Evolutionary conservation across 2,888 invertebrate species (phyloP), one percentile per base, ranked within the genome.

Genomic region (Chaitophorus viminalis): DNA sequence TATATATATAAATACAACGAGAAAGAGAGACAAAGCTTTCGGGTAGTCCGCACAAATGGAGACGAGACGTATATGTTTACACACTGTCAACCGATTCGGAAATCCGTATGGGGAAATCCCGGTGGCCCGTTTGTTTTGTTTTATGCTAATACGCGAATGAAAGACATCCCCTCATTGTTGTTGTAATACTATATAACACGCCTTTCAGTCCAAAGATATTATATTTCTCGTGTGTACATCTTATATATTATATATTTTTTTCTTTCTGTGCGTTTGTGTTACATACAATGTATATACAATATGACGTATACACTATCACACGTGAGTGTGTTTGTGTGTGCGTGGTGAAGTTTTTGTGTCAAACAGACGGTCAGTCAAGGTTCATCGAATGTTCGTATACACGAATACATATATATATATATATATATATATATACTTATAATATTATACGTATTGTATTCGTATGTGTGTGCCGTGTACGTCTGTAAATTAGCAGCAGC

Each of bases 1-100:
- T 46, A 82, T 8, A 39, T 60, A 60, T 65, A 79, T 17, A 65
- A n/a, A 79, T 5, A 25, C n/a, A 18, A 52, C 0, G 46, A 46
- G 31, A 29, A 6, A 46, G 39, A 36, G 60, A 46, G 18, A 29
- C 54, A 33, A 54, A 33, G n/a, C 76, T 65, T 68, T 76, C 46
- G 46, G 84, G 33, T 65, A 60, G 52, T 70, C 78, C n/a, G 36
- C 70, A 78, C 68, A 33, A 70, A 70, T 70, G 78, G 77, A 77
- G 86, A 78, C 86, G 78, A 78, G 17, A 36, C 54, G 74, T 81
- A 74, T 74, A 39, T 81, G 65, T 81, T 81, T 74, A 87, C 87
- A 81, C 78, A 65, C 72, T 60, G 87, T 87, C 87, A 81, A 87
- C 78, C 87, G 87, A 81, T 81, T 87, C 74, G 87, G 81, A 87